phyloP scores from a whole-genome alignment of 2,113 vertebrate genomes.

The Pelecanoides urinatrix region DNA sequence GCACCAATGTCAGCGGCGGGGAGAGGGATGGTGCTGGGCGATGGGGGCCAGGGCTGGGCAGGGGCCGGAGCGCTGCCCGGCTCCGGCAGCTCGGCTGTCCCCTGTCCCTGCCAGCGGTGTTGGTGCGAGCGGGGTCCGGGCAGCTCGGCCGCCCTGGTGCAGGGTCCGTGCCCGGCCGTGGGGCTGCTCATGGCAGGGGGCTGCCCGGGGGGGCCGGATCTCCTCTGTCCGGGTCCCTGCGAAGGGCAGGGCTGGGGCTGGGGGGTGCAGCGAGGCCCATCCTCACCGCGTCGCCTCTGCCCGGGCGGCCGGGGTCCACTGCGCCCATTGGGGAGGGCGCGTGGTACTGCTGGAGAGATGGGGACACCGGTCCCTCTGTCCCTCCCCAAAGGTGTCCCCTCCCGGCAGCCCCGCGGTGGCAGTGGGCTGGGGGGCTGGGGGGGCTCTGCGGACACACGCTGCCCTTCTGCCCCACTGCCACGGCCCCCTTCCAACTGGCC shows the following conservation, averaged over 20 bases:
- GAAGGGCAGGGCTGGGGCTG: background rate
- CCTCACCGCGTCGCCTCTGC: background rate
- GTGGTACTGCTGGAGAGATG: background rate
- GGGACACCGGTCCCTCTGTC: background rate
- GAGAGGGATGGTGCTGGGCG: background rate
- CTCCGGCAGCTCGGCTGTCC: background rate
- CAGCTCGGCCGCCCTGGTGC: fast-evolving
- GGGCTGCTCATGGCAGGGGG: background rate
- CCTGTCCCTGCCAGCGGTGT: background rate
- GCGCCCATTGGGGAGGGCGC: background rate
- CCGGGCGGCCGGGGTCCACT: fast-evolving
- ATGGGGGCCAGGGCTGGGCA: fast-evolving
- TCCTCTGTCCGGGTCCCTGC: background rate
- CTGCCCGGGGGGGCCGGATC: background rate
- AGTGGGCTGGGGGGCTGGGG: background rate
- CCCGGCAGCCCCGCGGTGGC: no score
- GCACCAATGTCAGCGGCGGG: background rate
- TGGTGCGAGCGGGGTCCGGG: fast-evolving
- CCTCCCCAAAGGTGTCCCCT: background rate
- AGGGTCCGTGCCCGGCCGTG: background rate
- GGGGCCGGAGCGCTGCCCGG: background rate
- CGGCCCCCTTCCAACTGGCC: background rate
- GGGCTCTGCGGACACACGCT: background rate
- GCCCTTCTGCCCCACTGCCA: background rate
- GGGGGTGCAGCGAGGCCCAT: background rate